Percentiles rank a stretch among this genome's conserved stretches.
These are phyloP conservation scores for Linnaemya vulpina DNA, from an alignment of 2,888 invertebrate species.

Conservation along the genomic window DNA sequence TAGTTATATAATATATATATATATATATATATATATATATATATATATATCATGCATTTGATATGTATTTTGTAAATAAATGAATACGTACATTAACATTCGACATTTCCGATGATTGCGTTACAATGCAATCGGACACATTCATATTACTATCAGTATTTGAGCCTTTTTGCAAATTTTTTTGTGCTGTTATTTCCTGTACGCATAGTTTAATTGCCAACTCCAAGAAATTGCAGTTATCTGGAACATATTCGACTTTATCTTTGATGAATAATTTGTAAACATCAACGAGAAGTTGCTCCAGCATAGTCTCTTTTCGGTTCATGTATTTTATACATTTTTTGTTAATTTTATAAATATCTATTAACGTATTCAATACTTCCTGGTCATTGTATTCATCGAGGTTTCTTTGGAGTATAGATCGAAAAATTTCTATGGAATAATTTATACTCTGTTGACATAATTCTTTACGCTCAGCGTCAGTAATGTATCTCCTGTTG, in stretches of 20 bases:
- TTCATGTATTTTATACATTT: conserved; percentile 86
- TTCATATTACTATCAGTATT: neutral
- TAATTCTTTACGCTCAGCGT: conserved; percentile 91
- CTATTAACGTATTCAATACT: conserved; percentile 84
- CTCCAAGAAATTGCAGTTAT: conserved; percentile 87
- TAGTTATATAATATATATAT: too few relatives aligned
- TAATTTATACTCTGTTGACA: conserved; percentile 90
- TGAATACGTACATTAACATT: conserved; percentile 24
- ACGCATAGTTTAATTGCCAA: conserved; percentile 89
- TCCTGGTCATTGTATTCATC: conserved; percentile 84
- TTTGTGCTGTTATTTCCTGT: conserved; percentile 85
- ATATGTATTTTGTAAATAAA: too few relatives aligned
- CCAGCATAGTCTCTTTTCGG: conserved; percentile 85
- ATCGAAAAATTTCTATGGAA: conserved; percentile 88
- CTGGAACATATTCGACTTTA: conserved; percentile 84
- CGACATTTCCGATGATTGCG: conserved; percentile 8
- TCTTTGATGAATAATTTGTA: conserved; percentile 87
- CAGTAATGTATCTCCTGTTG: conserved; percentile 90
- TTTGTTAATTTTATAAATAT: conserved; percentile 88
- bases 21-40: too few relatives aligned
- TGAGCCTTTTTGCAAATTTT: conserved; percentile 83
- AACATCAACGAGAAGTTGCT: conserved; percentile 87
- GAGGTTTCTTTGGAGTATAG: conserved; percentile 85
- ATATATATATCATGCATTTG: too few relatives aligned
- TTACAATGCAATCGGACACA: conserved; percentile 17